Evolutionary conservation across 2,888 invertebrate species (phyloP), one percentile per base, ranked within the genome.

Genomic region (Cantharis rustica): DNA sequence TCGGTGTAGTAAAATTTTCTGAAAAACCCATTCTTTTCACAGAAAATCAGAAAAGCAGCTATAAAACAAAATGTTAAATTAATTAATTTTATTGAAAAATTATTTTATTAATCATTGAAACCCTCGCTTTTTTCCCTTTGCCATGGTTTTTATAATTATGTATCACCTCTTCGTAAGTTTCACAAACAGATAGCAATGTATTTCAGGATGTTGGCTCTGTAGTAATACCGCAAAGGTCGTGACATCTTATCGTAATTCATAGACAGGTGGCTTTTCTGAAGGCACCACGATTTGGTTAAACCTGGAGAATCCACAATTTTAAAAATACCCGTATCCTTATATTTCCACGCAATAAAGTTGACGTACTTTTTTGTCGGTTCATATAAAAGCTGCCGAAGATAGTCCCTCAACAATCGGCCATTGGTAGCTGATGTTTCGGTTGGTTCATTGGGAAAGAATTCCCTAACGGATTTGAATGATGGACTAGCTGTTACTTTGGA

Each of bases 231-330:
- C 64, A 98, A 90, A 63, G 98, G 98, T 80, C 98, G 91, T 72
- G 98, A 98, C 95, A 98, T 96, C 89, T 98, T 98, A 88, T 98
- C 98, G 86, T 98, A 98, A 87, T 98, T 98, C 98, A 98, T 98
- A 26, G 97, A 97, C 71, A 97, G 91, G 87, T 98, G 96, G 88
- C 98, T 98, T 88, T 98, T 98, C 88, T 98, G 98, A 83, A 97
- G 96, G 61, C 98, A 98, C 98, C 98, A 98, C n/a, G 98, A 91
- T 84, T 97, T 95, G 7, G 98, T 98, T 73, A 98, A 90, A 16
- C 97, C 97, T 27, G 97, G 96, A 1, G 98, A 98, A 88, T 98
- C 98, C 3, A 97, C 96, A 78, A 98, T 98, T 89, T 98, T 97
- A 87, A 98, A 98, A 17, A 98, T 96, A 16, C 97, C 96, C 1